These are phyloP conservation scores for Eubasilissa splendida DNA, from an alignment of 2,888 invertebrate genomes.

Conservation along the genomic window DNA sequence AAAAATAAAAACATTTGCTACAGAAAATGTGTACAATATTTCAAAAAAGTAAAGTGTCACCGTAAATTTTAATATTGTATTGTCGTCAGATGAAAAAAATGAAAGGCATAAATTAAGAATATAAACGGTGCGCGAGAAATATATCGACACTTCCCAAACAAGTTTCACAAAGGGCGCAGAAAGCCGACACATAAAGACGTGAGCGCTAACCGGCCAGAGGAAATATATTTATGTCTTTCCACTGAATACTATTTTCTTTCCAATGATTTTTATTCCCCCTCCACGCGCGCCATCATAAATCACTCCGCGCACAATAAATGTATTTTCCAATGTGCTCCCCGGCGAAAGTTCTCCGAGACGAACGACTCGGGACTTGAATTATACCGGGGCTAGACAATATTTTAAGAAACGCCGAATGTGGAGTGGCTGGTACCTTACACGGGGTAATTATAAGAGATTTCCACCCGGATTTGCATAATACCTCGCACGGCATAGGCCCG, in stretches of 20 bases:
- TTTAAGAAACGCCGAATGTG: constrained; percentile 4
- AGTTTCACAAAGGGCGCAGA: constrained; percentile 34
- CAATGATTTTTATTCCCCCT: constrained; percentile 56
- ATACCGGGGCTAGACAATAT: constrained; percentile 20
- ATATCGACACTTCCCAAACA: constrained; percentile 54
- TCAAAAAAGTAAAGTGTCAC: neutral
- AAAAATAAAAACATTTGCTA: too few relatives aligned
- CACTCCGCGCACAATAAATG: constrained; percentile 58
- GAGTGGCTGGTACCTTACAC: constrained; percentile 31
- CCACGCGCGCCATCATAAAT: constrained; percentile 54
- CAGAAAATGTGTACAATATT: neutral
- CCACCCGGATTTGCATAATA: constrained; percentile 40
- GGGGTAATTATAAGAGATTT: constrained; percentile 47
- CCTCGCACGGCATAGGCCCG: constrained; percentile 29
- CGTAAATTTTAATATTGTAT: constrained; percentile 41
- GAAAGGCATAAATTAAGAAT: constrained; percentile 44
- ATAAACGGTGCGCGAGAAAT: constrained; percentile 34
- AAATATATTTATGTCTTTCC: constrained; percentile 58
- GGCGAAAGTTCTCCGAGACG: constrained; percentile 48
- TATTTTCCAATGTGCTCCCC: constrained; percentile 57
- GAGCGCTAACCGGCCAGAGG: constrained; percentile 51
- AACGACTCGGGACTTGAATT: constrained; percentile 38
- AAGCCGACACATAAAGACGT: constrained; percentile 4
- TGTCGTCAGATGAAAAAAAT: constrained; percentile 37
- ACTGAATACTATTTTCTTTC: constrained; percentile 58